These are phyloP conservation scores for Drosophila littoralis DNA, from an alignment of 1,140 invertebrate species.

Conservation along the genomic window DNA sequence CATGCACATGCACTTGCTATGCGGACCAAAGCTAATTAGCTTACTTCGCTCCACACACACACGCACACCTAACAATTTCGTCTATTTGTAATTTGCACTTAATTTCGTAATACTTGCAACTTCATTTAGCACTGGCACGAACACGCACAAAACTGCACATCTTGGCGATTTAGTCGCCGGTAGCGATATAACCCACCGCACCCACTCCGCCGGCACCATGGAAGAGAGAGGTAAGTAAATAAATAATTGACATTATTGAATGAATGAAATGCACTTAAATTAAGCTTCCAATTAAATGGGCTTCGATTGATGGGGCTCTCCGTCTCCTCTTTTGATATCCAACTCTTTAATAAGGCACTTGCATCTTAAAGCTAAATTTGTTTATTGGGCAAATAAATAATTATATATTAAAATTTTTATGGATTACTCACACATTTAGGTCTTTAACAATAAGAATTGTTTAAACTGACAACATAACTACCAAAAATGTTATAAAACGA, in stretches of 20 bases:
- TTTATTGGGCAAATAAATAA: too few species aligned
- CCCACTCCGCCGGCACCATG: constrained; percentile 66
- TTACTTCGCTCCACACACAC: not conserved
- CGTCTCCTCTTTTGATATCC: not conserved
- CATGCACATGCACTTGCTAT: constrained; percentile 18
- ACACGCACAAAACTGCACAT: constrained; percentile 74
- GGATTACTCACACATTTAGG: too few species aligned
- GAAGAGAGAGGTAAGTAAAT: constrained; percentile 79
- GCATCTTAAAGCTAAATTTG: not conserved
- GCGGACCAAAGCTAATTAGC: constrained; percentile 6
- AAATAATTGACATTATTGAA: not conserved
- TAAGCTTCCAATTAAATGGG: constrained; percentile 5
- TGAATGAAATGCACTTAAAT: constrained; percentile 28
- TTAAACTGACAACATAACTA: too few species aligned
- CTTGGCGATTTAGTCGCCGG: constrained; percentile 75
- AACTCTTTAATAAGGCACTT: not conserved
- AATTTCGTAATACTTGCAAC: constrained; percentile 45
- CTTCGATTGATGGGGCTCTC: not conserved
- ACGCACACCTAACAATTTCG: constrained; percentile 4
- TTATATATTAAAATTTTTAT: too few species aligned
- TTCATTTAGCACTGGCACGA: constrained; percentile 75
- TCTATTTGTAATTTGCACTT: constrained; percentile 55
- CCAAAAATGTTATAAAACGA: too few species aligned
- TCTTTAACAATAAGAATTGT: too few species aligned
- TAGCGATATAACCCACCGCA: constrained; percentile 82